Base-by-base conservation (phyloP, 2,113 vertebrate genomes). In the Aldabrachelys gigantea region DNA sequence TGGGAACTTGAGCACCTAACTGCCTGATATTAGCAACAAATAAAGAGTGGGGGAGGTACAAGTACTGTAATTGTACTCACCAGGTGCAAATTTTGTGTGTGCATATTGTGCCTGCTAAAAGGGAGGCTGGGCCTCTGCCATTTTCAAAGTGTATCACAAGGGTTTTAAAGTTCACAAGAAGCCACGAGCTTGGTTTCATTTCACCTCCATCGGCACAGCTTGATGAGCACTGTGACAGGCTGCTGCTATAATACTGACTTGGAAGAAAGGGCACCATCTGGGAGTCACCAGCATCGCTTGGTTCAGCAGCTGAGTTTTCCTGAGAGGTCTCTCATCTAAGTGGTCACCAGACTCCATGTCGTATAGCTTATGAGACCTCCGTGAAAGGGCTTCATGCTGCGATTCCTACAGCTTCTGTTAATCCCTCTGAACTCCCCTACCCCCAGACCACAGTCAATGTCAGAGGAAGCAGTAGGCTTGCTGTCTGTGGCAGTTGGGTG, bases 321-420 rank as follows among this genome's bases (percentile, higher is more conserved):
- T n/a, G n/a, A 69, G 35, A n/a, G 35, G 65, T 69, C 17, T 69
- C 35, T 19, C 35, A 69, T 69, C 17, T 69, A 69, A 69, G 35
- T 35, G n/a, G 29, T 62, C 27, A 31, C 27, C 57, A 62, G 57
- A 13, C 65, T 72, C 35, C 65, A 72, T 72, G 25, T 82, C 49
- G 50, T 72, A 5, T 4, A 25, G 7, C 27, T 54, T 4, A 8
- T 24, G 44, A 2, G 57, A 3, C 8, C 3, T n/a, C 65, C 1
- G 35, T 69, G 35, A n/a, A 69, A 69, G 35, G 65, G 17, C 35
- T 69, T 69, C 65, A 69, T 11, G 25, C n/a, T 24, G 38, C n/a
- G 3, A 12, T 47, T 52, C 41, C 82, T 52, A 2, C n/a, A 54
- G 1, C 2, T 35, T 3, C 10, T 6, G 0, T 44, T 82, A 41